Percentiles rank a stretch among this genome's conserved stretches.
phyloP scores from a whole-genome alignment of 2,888 invertebrate genomes.

The Gisinianus flammeolus region DNA sequence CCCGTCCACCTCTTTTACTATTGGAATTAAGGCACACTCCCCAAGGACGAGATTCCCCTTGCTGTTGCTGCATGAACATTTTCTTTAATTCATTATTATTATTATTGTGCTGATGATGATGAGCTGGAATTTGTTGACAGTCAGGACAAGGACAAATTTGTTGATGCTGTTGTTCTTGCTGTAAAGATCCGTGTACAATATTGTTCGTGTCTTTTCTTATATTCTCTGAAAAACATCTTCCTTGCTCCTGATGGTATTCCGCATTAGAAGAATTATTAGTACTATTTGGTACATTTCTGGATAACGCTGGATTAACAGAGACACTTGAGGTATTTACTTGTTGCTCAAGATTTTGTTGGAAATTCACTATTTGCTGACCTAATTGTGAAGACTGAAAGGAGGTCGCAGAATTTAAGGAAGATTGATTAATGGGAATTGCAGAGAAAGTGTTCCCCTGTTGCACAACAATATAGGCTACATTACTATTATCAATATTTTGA shows the following conservation, averaged over 20 bases:
- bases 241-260: not conserved
- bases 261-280: too few species aligned
- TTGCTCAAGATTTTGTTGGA: not conserved
- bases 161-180: too few species aligned
- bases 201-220: too few species aligned
- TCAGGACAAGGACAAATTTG: not conserved
- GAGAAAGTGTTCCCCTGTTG: slow-evolving; percentile 15
- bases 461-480: slow-evolving; percentile 10
- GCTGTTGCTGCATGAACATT: too few species aligned
- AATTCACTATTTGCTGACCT: not conserved
- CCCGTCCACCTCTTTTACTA: too few species aligned
- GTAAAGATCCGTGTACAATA: too few species aligned
- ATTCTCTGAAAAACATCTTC: too few species aligned
- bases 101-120: not conserved
- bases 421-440: not conserved
- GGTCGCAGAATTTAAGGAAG: not conserved
- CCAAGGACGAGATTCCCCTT: too few species aligned
- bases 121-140: not conserved
- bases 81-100: not conserved
- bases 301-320: not conserved
- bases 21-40: too few species aligned
- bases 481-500: not conserved
- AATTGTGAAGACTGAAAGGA: too few species aligned
- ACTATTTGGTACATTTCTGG: not conserved
- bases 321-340: not conserved